phyloP scores from a whole-genome alignment of 2,113 vertebrate genomes.

The Cygnus buccinator region DNA sequence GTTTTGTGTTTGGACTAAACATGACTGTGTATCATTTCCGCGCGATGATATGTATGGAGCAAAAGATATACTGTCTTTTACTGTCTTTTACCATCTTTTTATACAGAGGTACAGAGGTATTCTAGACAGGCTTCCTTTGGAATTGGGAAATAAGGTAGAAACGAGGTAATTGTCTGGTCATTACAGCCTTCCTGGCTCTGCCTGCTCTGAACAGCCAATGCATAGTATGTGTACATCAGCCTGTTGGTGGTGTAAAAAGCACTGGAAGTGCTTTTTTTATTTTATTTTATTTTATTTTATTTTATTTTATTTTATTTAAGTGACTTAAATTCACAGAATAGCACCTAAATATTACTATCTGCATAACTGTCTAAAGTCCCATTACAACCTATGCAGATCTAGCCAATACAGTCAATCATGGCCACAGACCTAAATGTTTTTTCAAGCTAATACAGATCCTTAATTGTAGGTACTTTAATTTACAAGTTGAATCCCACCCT shows the following conservation, averaged over 20 bases:
- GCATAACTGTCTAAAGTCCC: neutral
- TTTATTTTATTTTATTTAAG: too few relatives aligned
- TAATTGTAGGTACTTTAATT: neutral
- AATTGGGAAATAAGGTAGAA: neutral
- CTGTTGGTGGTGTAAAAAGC: accelerated
- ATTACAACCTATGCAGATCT: neutral
- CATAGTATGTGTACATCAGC: neutral
- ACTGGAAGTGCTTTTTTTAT: neutral
- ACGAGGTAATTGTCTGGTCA: neutral
- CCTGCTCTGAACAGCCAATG: neutral
- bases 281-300: too few relatives aligned
- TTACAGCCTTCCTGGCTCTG: neutral
- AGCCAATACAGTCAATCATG: neutral
- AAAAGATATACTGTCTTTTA: neutral
- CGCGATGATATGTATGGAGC: neutral
- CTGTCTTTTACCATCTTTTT: neutral
- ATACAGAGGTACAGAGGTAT: neutral
- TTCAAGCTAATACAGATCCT: neutral
- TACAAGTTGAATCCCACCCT: neutral
- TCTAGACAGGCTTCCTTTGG: neutral
- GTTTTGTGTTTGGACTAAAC: neutral
- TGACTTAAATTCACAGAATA: neutral
- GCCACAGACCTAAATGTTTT: neutral
- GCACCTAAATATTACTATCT: neutral
- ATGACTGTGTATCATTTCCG: neutral